Evolutionary conservation across 2,113 vertebrate genomes (phyloP).

Genomic region (Ifrita kowaldi): DNA sequence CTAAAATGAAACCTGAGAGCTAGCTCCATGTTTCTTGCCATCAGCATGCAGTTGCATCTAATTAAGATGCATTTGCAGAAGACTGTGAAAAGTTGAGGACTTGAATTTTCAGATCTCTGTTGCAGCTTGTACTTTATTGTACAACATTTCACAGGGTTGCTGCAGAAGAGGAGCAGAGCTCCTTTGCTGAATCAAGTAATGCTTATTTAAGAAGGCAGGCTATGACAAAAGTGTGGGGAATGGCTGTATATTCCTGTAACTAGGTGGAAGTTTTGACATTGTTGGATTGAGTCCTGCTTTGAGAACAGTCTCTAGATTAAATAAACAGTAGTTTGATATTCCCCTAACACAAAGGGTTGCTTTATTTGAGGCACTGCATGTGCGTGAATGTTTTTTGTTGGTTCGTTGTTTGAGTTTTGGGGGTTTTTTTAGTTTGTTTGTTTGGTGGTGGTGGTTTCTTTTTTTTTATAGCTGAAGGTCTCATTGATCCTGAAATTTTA

Average conservation of each 20-base stretch:
- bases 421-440: neutral
- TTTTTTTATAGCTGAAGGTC: neutral
- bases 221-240: fast-evolving
- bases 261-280: neutral
- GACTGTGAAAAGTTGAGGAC: neutral
- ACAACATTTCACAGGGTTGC: neutral
- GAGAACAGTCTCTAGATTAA: neutral
- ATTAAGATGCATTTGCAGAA: neutral
- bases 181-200: neutral
- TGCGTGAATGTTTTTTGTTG: neutral
- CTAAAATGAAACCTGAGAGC: neutral
- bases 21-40: neutral
- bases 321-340: neutral
- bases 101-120: neutral
- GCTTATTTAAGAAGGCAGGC: neutral
- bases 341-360: neutral
- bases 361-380: neutral
- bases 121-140: neutral
- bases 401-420: neutral
- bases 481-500: neutral
- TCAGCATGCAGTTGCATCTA: neutral
- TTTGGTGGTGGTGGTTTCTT: neutral
- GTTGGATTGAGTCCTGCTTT: neutral
- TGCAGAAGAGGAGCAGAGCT: neutral
- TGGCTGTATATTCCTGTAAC: neutral